phyloP scores from a whole-genome alignment of 2,888 invertebrate species.

The Hydropsyche betteni region DNA sequence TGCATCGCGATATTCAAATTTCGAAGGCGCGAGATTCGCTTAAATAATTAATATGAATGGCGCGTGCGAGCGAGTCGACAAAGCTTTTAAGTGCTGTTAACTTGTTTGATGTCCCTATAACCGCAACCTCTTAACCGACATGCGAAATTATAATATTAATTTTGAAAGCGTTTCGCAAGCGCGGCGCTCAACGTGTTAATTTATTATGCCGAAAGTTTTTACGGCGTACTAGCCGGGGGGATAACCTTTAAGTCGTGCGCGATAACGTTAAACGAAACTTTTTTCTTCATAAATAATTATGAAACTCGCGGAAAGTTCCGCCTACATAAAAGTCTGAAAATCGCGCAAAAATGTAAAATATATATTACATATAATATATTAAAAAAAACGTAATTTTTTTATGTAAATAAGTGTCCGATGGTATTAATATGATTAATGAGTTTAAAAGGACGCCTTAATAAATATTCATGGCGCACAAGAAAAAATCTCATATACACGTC shows the following conservation, averaged over 20 bases:
- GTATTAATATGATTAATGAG: conserved; percentile 28
- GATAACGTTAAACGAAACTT: conserved; percentile 18
- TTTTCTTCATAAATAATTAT: conserved; percentile 12
- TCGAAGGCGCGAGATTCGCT: neutral
- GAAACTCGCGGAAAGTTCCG: too few species aligned
- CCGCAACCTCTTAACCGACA: conserved; percentile 36
- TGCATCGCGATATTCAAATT: too few species aligned
- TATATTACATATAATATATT: neutral
- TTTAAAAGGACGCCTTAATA: conserved; percentile 21
- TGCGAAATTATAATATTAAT: conserved; percentile 33
- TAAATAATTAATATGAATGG: conserved; percentile 25
- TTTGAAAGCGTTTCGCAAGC: conserved; percentile 30
- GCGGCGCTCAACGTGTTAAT: conserved; percentile 30
- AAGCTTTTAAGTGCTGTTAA: conserved; percentile 33
- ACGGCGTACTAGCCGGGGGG: conserved; percentile 17
- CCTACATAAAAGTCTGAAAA: too few species aligned
- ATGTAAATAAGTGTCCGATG: conserved; percentile 10
- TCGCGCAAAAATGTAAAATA: too few species aligned
- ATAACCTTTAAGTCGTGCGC: conserved; percentile 12
- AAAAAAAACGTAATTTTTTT: neutral
- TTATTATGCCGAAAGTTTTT: conserved; percentile 34
- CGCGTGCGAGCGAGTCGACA: conserved; percentile 14
- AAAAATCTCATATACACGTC: conserved; percentile 15
- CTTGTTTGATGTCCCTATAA: conserved; percentile 30
- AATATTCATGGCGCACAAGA: conserved; percentile 23